These are phyloP conservation scores for Oscheius sp. DNA, from an alignment of 2,888 invertebrate genomes.

Conservation along the genomic window DNA sequence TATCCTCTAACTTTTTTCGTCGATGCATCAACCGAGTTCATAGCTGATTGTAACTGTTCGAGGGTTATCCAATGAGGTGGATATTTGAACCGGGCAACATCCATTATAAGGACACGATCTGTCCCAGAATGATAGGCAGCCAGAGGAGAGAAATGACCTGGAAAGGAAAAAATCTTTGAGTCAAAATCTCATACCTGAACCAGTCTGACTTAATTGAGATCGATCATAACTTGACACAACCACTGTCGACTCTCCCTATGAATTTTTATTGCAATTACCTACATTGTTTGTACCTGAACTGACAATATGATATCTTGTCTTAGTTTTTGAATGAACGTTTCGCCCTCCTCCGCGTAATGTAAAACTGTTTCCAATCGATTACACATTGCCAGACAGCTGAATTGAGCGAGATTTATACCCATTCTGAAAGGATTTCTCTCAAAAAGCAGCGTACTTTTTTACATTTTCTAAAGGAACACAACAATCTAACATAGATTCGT, in stretches of 20 bases:
- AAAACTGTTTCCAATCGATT: constrained; percentile 68
- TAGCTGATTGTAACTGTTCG: constrained; percentile 68
- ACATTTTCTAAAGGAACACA: constrained; percentile 70
- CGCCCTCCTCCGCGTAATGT: constrained; percentile 36
- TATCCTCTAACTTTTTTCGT: constrained; percentile 57
- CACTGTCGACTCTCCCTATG: constrained; percentile 62
- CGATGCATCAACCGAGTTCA: constrained; percentile 68
- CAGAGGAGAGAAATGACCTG: constrained; percentile 71
- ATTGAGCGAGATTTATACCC: constrained; percentile 71
- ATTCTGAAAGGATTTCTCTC: constrained; percentile 38
- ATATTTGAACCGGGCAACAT: constrained; percentile 72
- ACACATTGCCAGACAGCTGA: constrained; percentile 71
- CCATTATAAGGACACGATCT: constrained; percentile 71
- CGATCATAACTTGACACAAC: constrained; percentile 71
- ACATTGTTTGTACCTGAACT: too few species aligned
- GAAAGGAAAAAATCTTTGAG: not conserved
- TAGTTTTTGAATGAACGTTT: constrained; percentile 43
- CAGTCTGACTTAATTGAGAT: constrained; percentile 70
- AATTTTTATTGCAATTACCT: too few species aligned
- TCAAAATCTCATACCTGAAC: constrained; percentile 58
- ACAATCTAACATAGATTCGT: constrained; percentile 73
- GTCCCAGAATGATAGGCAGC: constrained; percentile 70
- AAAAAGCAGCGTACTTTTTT: constrained; percentile 35
- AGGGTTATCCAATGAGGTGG: constrained; percentile 72
- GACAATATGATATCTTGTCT: constrained; percentile 43